phyloP scores from a whole-genome alignment of 1,140 invertebrate species.

The Lamellibrachia luymesi region DNA sequence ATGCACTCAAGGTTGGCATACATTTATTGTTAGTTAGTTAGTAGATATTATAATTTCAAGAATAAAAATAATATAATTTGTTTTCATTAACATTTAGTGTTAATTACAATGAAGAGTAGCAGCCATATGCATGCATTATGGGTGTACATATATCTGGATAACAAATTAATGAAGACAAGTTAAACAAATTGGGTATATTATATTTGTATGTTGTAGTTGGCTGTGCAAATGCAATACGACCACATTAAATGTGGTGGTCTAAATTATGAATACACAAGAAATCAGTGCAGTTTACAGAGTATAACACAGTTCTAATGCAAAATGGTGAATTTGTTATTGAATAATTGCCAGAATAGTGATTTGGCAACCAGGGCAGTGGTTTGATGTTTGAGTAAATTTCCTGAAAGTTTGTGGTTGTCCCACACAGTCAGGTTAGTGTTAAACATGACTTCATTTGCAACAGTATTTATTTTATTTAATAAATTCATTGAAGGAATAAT shows the following conservation, averaged over 20 bases:
- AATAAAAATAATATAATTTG: no score
- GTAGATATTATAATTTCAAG: no score
- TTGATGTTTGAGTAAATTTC: not conserved
- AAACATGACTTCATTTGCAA: no score
- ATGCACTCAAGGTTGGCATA: constrained; percentile 68
- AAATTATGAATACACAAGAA: no score
- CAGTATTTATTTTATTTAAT: no score
- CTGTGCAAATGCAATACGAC: not conserved
- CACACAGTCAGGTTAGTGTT: no score
- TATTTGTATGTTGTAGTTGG: not conserved
- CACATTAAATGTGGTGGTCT: no score
- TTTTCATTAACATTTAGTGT: not conserved
- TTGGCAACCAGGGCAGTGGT: not conserved
- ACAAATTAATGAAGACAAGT: not conserved
- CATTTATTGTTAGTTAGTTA: not conserved
- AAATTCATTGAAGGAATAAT: not conserved
- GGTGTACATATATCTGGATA: no score
- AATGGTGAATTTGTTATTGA: not conserved
- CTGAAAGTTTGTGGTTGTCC: not conserved
- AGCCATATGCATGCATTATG: not conserved
- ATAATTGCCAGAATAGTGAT: not conserved
- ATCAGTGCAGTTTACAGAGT: no score
- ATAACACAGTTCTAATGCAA: no score
- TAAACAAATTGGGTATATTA: not conserved
- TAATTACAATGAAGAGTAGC: not conserved